phyloP scores from a whole-genome alignment of 2,113 vertebrate genomes.

The Butastur rufipennis region DNA sequence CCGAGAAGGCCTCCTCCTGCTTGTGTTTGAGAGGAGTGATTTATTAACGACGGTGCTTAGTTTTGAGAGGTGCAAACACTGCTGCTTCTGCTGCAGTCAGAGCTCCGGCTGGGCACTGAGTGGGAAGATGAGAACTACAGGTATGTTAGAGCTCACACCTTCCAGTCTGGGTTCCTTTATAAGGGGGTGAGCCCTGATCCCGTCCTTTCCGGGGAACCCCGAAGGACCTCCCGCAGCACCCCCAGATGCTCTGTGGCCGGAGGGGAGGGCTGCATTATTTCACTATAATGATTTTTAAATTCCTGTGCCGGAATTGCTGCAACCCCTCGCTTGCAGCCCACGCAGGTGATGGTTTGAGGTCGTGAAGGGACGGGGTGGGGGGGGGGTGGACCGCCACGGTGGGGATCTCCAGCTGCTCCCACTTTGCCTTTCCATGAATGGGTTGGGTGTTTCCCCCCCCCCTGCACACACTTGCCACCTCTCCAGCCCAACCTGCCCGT shows the following conservation, averaged over 20 bases:
- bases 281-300: fast-evolving
- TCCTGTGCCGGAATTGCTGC: fast-evolving
- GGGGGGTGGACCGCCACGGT: too few relatives aligned
- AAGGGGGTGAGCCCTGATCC: background rate
- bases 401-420: background rate
- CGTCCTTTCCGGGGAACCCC: fast-evolving
- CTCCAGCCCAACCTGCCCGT: background rate
- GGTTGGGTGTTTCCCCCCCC: background rate
- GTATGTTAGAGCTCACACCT: fast-evolving
- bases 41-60: background rate
- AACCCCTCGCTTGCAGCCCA: too few relatives aligned
- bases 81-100: background rate
- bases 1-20: background rate
- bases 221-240: background rate
- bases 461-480: background rate
- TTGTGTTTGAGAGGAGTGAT: background rate
- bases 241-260: fast-evolving
- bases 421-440: background rate
- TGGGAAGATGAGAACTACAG: background rate
- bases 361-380: background rate
- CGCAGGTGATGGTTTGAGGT: fast-evolving
- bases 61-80: background rate
- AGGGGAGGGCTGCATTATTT: too few relatives aligned
- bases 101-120: background rate
- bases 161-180: fast-evolving